Evolutionary conservation across 1,140 invertebrate species (phyloP).

Genomic region (Chironomus striatipennis): DNA sequence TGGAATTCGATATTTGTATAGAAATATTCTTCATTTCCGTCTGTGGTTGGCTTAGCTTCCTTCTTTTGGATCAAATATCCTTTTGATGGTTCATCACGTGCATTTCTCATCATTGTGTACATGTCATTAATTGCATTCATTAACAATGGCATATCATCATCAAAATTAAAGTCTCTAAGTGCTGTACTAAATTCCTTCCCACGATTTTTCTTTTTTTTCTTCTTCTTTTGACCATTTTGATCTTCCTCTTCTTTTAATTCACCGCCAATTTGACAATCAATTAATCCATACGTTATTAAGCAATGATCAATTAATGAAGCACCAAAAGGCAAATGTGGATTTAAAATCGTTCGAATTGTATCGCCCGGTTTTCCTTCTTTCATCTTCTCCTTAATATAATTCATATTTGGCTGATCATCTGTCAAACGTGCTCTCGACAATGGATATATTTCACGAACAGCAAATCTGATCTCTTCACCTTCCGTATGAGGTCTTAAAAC

Average conservation of each 20-base stretch:
- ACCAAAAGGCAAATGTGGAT: slow-evolving; percentile 82
- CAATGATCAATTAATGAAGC: slow-evolving; percentile 85
- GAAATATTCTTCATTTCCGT: slow-evolving; percentile 53
- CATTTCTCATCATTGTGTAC: slow-evolving; percentile 52
- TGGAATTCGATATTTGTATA: slow-evolving; percentile 86
- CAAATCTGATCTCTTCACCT: slow-evolving; percentile 86
- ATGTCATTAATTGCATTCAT: slow-evolving; percentile 60
- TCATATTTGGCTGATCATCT: slow-evolving; percentile 38
- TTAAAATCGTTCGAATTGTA: slow-evolving; percentile 75
- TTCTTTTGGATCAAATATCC: slow-evolving; percentile 82
- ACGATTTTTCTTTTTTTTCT: slow-evolving; percentile 32
- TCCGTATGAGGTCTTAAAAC: slow-evolving; percentile 88
- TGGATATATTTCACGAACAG: slow-evolving; percentile 88
- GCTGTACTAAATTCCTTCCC: slow-evolving; percentile 30
- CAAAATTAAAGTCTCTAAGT: slow-evolving; percentile 50
- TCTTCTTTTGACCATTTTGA: slow-evolving; percentile 21
- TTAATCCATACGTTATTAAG: slow-evolving; percentile 61
- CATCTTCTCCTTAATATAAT: slow-evolving; percentile 47
- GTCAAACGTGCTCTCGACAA: slow-evolving; percentile 58
- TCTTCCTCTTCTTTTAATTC: neutral
- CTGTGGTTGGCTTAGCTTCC: slow-evolving; percentile 58
- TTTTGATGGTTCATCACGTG: slow-evolving; percentile 43
- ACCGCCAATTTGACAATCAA: slow-evolving; percentile 44
- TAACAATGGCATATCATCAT: slow-evolving; percentile 56
- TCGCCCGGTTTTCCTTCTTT: slow-evolving; percentile 62